These are phyloP conservation scores for Petrocephalus schoutedeni DNA, from an alignment of 2,797 vertebrate genomes.

Conservation along the genomic window DNA sequence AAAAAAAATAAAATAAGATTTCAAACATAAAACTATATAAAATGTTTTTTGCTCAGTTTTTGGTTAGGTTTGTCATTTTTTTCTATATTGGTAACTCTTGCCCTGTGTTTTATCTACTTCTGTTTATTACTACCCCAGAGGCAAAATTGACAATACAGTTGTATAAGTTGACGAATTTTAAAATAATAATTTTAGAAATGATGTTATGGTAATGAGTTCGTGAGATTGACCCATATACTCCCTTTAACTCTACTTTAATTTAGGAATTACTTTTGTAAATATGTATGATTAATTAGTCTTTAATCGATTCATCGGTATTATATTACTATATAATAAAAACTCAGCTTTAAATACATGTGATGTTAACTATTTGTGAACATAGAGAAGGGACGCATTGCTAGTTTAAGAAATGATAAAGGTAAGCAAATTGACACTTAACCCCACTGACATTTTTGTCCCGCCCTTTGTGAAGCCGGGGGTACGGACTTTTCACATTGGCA, in stretches of 20 bases:
- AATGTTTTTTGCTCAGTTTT: not conserved
- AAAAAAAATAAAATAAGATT: too few species aligned
- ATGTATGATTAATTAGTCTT: not conserved
- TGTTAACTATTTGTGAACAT: not conserved
- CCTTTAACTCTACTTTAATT: not conserved
- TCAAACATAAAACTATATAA: not conserved
- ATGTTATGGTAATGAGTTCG: not conserved
- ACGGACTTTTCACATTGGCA: not conserved
- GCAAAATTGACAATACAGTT: not conserved
- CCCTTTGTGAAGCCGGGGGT: constrained; percentile 1
- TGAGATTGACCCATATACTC: not conserved
- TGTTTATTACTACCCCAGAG: not conserved
- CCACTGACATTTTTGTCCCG: constrained; percentile 21
- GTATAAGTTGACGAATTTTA: not conserved
- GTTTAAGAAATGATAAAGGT: not conserved
- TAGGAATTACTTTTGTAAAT: not conserved
- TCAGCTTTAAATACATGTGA: not conserved
- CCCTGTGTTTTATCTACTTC: not conserved
- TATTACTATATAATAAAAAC: not conserved
- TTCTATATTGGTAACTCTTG: not conserved
- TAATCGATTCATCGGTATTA: not conserved
- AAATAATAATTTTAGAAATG: not conserved
- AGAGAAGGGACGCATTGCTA: not conserved
- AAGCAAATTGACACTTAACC: not conserved
- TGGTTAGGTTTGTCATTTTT: not conserved